Evolutionary conservation across 1,140 invertebrate species (phyloP).

Genomic region (Drosophila parabipectinata): DNA sequence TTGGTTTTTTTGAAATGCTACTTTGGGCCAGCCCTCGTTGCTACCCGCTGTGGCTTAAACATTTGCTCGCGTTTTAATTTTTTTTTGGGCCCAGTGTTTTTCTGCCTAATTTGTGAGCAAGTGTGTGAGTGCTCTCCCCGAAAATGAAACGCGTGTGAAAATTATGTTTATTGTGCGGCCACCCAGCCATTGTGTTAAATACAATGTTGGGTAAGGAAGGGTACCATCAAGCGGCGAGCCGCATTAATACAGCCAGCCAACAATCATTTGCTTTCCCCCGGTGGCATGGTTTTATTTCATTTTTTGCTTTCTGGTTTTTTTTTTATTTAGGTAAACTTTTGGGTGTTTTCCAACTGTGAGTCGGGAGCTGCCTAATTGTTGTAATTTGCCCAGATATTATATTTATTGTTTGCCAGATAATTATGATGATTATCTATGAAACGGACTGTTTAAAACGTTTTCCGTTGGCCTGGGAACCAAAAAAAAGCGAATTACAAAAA

Average conservation of each 20-base stretch:
- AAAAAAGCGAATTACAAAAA: not conserved
- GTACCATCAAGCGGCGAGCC: conserved; percentile 25
- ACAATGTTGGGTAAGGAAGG: conserved; percentile 38
- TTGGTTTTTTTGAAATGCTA: conserved; percentile 21
- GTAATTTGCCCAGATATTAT: conserved; percentile 78
- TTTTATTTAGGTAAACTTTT: conserved; percentile 31
- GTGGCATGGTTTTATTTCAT: conserved; percentile 24
- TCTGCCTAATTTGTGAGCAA: conserved; percentile 69
- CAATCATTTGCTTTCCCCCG: conserved; percentile 56
- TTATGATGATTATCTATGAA: conserved; percentile 81
- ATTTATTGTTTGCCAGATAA: conserved; percentile 79
- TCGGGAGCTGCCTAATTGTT: conserved; percentile 68
- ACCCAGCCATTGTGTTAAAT: conserved; percentile 51
- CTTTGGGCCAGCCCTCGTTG: conserved; percentile 28
- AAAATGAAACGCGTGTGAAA: conserved; percentile 81
- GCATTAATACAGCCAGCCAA: conserved; percentile 49
- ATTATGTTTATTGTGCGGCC: conserved; percentile 74
- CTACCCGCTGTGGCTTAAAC: conserved; percentile 37
- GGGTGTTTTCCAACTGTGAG: conserved; percentile 67
- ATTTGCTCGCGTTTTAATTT: conserved; percentile 47
- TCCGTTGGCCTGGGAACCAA: conserved; percentile 60
- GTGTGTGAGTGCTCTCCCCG: conserved; percentile 54
- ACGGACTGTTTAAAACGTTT: conserved; percentile 66
- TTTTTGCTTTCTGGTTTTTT: conserved; percentile 7
- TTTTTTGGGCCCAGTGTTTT: conserved; percentile 52